phyloP scores from a whole-genome alignment of 2,797 vertebrate genomes.

The Phyllotis vaccarum region DNA sequence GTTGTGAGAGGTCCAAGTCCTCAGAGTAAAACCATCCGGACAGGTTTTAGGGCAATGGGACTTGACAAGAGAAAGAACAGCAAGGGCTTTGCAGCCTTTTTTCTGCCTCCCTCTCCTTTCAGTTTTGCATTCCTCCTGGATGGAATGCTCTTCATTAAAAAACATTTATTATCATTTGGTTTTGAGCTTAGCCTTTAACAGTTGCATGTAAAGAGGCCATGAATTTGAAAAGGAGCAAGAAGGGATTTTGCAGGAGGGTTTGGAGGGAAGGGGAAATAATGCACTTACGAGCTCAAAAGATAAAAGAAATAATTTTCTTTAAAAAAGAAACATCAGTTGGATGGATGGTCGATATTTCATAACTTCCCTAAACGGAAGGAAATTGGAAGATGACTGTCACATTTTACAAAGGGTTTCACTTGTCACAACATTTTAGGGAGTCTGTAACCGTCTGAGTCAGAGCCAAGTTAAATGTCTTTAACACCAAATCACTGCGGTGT shows the following conservation, averaged over 20 bases:
- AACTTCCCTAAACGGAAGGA: constrained; percentile 36
- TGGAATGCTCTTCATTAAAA: constrained; percentile 43
- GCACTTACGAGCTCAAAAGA: not conserved
- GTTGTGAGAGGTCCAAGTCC: not conserved
- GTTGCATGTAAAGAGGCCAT: not conserved
- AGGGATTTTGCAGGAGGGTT: not conserved
- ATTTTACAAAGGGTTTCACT: constrained; percentile 43
- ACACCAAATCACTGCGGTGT: not conserved
- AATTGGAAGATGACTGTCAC: not conserved
- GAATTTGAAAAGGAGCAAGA: not conserved
- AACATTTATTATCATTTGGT: constrained; percentile 29
- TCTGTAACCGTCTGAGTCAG: not conserved
- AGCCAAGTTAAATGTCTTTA: constrained; percentile 42
- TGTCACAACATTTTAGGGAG: constrained; percentile 30
- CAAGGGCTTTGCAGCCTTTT: constrained; percentile 18
- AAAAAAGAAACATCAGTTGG: constrained; percentile 36
- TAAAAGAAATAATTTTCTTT: not conserved
- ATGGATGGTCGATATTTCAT: constrained; percentile 48
- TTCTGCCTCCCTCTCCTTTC: not conserved
- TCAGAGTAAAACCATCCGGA: not conserved
- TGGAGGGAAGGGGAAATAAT: not conserved
- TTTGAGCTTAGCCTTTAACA: not conserved
- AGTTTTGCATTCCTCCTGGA: constrained; percentile 53
- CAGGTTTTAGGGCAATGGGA: not conserved
- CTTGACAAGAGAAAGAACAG: not conserved